Evolutionary conservation across 2,797 vertebrate genomes (phyloP).

Genomic region (Argentina silus): DNA sequence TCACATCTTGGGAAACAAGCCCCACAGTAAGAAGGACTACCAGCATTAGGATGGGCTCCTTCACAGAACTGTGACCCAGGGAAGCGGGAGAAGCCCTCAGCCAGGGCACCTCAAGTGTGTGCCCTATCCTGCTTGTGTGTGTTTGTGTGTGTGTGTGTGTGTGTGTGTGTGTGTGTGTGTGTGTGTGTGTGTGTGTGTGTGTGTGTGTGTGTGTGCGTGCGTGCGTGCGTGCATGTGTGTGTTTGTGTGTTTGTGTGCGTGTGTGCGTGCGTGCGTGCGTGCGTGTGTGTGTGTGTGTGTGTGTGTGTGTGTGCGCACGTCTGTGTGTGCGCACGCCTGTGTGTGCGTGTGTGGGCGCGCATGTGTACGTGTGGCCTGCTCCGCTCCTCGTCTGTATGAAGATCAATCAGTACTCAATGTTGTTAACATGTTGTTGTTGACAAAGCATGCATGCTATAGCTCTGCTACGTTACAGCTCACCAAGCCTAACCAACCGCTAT

Average conservation of each 20-base stretch:
- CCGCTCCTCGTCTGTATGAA: slow-evolving; percentile 58
- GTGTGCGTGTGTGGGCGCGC: slow-evolving; percentile 39
- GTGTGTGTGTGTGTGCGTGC: slow-evolving; percentile 7
- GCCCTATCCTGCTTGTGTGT: slow-evolving; percentile 55
- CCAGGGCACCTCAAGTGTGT: slow-evolving; percentile 66
- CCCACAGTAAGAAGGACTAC: slow-evolving; percentile 81
- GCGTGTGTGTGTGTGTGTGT: slow-evolving; percentile 30
- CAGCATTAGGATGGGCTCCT: slow-evolving; percentile 67
- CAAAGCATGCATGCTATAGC: slow-evolving; percentile 68
- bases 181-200: slow-evolving; percentile 39
- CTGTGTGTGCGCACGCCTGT: neutral
- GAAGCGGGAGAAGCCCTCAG: slow-evolving; percentile 64
- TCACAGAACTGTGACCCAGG: slow-evolving; percentile 57
- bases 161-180: slow-evolving; percentile 42
- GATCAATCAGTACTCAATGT: slow-evolving; percentile 59
- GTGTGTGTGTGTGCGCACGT: slow-evolving; percentile 37
- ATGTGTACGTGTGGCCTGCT: slow-evolving; percentile 55
- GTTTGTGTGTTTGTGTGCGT: slow-evolving; percentile 39
- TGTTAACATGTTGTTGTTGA: slow-evolving; percentile 57
- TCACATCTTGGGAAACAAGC: slow-evolving; percentile 78
- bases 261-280: slow-evolving; percentile 16
- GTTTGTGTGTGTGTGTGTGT: slow-evolving; percentile 17
- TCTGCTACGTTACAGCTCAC: slow-evolving; percentile 46
- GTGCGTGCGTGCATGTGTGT: slow-evolving; percentile 40
- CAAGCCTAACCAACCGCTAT: slow-evolving; percentile 31